These are phyloP conservation scores for Eupristina koningsbergeri DNA, from an alignment of 1,140 invertebrate genomes.

Conservation along the genomic window DNA sequence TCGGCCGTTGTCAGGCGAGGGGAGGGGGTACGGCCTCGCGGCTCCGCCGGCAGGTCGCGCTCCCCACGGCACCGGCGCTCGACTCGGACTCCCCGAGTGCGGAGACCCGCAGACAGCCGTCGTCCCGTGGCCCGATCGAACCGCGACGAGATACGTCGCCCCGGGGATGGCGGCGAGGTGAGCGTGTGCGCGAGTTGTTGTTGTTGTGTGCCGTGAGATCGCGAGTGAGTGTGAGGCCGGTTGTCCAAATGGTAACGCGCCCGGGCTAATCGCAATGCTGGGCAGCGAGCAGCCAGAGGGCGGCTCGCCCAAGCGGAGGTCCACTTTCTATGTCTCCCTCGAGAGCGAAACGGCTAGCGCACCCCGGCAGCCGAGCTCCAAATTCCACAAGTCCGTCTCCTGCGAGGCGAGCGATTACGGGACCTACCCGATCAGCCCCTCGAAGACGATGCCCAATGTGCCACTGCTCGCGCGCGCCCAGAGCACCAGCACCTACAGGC, in stretches of 20 bases:
- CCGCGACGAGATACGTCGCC: not conserved
- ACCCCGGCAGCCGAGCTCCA: slow-evolving; percentile 55
- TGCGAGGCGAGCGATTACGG: slow-evolving; percentile 60
- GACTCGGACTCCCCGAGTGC: slow-evolving; percentile 8
- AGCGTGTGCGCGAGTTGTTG: not conserved
- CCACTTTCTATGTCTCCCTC: slow-evolving; percentile 74
- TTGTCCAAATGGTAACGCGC: not conserved
- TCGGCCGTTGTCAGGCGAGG: not conserved
- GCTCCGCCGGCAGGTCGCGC: slow-evolving; percentile 55
- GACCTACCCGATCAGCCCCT: slow-evolving; percentile 63
- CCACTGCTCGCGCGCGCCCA: slow-evolving; percentile 60
- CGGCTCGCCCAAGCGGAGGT: slow-evolving; percentile 70
- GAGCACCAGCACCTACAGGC: slow-evolving; percentile 57
- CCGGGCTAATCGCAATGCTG: not conserved
- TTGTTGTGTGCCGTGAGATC: slow-evolving; percentile 6
- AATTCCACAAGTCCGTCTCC: slow-evolving; percentile 56
- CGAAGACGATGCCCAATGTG: slow-evolving; percentile 56
- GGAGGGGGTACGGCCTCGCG: not conserved
- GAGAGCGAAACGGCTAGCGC: slow-evolving; percentile 55
- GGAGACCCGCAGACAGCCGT: slow-evolving; percentile 63
- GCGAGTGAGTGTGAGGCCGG: not conserved
- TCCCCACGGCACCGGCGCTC: slow-evolving; percentile 27
- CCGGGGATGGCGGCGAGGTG: not conserved
- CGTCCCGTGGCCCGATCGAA: slow-evolving; percentile 65
- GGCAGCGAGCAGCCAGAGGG: slow-evolving; percentile 50